Evolutionary conservation across 2,797 vertebrate genomes (phyloP).

Genomic region (Ciconia nigra): DNA sequence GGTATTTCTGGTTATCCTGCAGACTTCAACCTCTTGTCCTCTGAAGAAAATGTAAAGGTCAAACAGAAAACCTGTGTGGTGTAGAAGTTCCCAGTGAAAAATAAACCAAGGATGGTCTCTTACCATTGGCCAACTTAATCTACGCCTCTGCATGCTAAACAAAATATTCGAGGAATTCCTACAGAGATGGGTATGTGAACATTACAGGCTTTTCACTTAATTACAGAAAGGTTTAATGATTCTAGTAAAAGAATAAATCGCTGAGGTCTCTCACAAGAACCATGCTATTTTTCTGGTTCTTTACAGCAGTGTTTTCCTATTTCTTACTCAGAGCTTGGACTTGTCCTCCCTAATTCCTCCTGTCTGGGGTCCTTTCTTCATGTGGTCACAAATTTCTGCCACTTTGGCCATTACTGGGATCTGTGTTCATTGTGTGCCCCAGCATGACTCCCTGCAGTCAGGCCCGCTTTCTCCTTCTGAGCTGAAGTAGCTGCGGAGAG

Average conservation of each 20-base stretch:
- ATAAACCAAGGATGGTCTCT: constrained; percentile 49
- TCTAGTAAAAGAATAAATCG: background rate
- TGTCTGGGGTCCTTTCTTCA: background rate
- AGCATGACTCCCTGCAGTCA: rapidly evolving
- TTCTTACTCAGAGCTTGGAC: background rate
- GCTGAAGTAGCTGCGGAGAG: background rate
- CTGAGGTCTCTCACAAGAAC: background rate
- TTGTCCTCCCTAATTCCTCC: background rate
- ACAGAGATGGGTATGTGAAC: constrained; percentile 8
- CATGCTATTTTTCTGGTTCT: background rate
- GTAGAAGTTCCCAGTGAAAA: constrained; percentile 37
- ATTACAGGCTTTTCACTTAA: background rate
- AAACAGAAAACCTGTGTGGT: background rate
- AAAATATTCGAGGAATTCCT: constrained; percentile 62
- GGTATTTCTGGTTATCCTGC: constrained; percentile 14
- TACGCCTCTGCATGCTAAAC: background rate
- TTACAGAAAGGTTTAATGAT: background rate
- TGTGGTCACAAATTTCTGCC: background rate
- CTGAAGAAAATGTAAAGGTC: constrained; percentile 49
- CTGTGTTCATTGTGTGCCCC: background rate
- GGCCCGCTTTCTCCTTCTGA: background rate
- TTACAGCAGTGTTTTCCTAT: background rate
- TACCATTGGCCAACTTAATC: constrained; percentile 5
- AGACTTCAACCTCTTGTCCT: constrained; percentile 17
- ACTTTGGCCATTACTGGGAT: background rate